Base-by-base conservation (phyloP, 2,113 vertebrate species). In the Gila orcuttii region DNA sequence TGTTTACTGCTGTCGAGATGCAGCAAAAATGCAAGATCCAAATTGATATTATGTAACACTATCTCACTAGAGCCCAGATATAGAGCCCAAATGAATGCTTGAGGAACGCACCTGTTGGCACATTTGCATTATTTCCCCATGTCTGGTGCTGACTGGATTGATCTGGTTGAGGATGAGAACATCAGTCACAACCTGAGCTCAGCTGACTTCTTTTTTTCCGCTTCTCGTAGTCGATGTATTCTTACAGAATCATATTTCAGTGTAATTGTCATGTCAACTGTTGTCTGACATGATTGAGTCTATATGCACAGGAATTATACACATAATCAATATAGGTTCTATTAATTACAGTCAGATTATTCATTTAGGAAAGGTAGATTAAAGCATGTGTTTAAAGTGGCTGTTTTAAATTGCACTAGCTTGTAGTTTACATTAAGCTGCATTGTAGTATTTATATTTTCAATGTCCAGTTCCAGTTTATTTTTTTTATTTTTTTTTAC, bases 91-190 rank as follows among this genome's bases (percentile, higher is more conserved):
- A 21, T 60, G 73, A 60, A 69, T 81, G 52, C 42, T 33, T 31
- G 77, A 31, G 36, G 52, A 88, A 77, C 19, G 73, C 66, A 82
- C 45, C 80, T 66, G 31, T 69, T 57, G 47, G 82, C 25, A 80
- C 47, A 31, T 84, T 76, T 31, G n/a, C 66, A 71, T 77, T 77
- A 10, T 77, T 42, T 45, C 39, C 8, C 36, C 5, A 21, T 1
- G 17, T 76, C 62, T 59, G 52, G 80, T 33, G 28, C 21, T 12
- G 57, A 85, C 84, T 81, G 36, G 78, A 64, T 45, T 64, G 78
- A 45, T 45, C 78, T 47, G 36, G 78, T 64, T 64, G 23, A 45
- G 78, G 55, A 31, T 60, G 52, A 79, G 21, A 60, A 47, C 71
- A 47, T 45, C 71, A 74, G 23, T 15, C 10, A 52, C 45, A 77